Base-by-base conservation (phyloP, 1,140 invertebrate genomes). In the Drosophila seguyi region DNA sequence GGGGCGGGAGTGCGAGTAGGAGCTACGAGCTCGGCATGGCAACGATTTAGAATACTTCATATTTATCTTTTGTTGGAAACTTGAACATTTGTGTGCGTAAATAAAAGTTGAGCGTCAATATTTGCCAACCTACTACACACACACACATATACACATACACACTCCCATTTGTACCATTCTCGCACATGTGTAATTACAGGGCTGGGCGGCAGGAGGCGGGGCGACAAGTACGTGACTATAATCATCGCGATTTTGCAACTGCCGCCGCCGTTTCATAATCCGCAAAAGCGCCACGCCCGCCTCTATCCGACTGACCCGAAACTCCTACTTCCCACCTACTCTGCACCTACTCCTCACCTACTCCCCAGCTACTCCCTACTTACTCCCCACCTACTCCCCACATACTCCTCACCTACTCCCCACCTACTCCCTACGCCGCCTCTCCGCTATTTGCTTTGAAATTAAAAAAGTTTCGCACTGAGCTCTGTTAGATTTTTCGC, bases 21-120 rank as follows among this genome's bases (percentile, higher is more conserved):
- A 48, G 25, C 45, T 41, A 57, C 65, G 67, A 79, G 71, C 61
- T 38, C 50, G 44, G 74, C 85, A 68, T 77, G 74, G 62, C 74
- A 77, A 77, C 74, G 84, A 88, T 90, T 90, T 90, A 81, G 75
- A 90, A 90, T 90, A 85, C 85, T 85, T 90, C 77, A 90, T 90
- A 90, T 90, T 90, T 90, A 76, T 90, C 85, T 90, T 87, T 84
- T 74, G 66, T 84, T 84, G 62, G 63, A 90, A 90, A 90, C 85
- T 90, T 90, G 85, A 90, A 81, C 85, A 90, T 90, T 90, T 90
- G 86, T 69, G 81, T 76, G 81, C 86, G 85, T 85, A 90, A 90
- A 90, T 90, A 90, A 90, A 90, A 90, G 78, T 86, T 86, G 47
- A 75, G 71, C 81, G 86, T 81, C 86, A 90, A 90, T 90, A 90